Evolutionary conservation across 2,888 invertebrate genomes (phyloP), one percentile per base, ranked within the genome.

Genomic region (Drosophila emarginata): DNA sequence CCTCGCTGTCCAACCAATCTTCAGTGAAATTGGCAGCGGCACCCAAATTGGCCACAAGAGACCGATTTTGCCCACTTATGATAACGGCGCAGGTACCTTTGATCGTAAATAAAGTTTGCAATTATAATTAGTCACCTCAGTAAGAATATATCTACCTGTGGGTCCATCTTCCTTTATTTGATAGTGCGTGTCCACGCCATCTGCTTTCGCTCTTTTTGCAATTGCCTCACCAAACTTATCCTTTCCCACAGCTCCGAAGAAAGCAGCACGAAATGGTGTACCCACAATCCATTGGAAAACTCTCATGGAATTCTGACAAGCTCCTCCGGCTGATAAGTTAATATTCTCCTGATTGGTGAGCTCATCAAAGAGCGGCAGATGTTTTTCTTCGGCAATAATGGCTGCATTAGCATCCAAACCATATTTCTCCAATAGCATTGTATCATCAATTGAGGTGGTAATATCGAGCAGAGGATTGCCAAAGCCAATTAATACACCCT

Each of bases 401-500:
- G 89, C 87, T 0, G 71, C 67, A 67, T 85, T 85, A 0, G 68
- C 0, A 0, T 57, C 14, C 51, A 85, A 59, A 0, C 60, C 75
- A 15, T 81, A 85, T 36, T 89, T 85, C 28, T 87, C 68, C 6
- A 85, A 28, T 4, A 84, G 54, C 21, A 54, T 2, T 4, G 52
- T 76, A 45, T 87, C 86, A 6, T 87, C 76, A 0, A 75, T 39
- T 1, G 23, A 14, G 28, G n/a, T 70, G 9, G 83, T 81, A 15
- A 85, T 74, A 26, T 85, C 84, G 52, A 85, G 66, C 32, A 85
- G 32, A 0, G 84, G 89, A 63, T 89, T 84, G 4, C 89, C 84
- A 5, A 88, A 85, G 2, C 84, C 89, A 50, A 84, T 45, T 0
- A 84, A 21, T 0, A 76, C 5, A n/a, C 72, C 79, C 50, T 76